Base-by-base conservation (phyloP, 2,113 vertebrate species). In the Prunella himalayana region DNA sequence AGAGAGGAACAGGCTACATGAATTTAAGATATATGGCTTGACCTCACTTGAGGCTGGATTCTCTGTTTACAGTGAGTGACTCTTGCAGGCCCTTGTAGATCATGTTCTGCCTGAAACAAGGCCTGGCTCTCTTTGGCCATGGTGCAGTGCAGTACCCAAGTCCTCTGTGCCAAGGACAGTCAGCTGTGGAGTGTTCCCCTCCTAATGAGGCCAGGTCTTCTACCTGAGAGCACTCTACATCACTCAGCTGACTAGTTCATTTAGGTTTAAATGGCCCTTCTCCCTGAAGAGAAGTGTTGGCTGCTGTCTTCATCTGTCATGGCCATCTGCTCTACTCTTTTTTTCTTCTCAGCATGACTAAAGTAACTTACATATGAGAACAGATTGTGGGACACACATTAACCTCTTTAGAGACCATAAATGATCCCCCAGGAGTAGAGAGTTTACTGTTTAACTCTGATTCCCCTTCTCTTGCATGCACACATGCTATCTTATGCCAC, bases 301-400 rank as follows among this genome's bases (percentile, higher is more conserved):
- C 71, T 97, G 91, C 68, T 92, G 90, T 70, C 94, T 96, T 97
- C 92, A 97, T 97, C 96, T 97, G 94, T 96, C 95, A 92, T 90
- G 92, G 83, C 94, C 97, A 97, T 97, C 96, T 97, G 95, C 87
- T 95, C 63, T 57, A 28, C 69, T 53, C 63, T 86, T 97, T 80
- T 93, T 94, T 86, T 66, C 86, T 93, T 94, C 94, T 89, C 95
- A 92, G 96, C 68, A 37, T 78, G 95, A 92, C 95, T 93, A 21
- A 78, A 94, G 90, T 66, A 93, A 89, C 92, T 95, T 94, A 91
- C 83, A 92, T 72, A 79, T 15, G 61, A 97, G 93, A 96, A 95
- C 94, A 97, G 94, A 96, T 91, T 94, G 77, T 0, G 10, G 94
- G 94, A 71, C 83, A 71, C 77, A 50, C 73, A 91, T 93, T 96